phyloP scores from a whole-genome alignment of 2,888 invertebrate species.

The Thera britannica region DNA sequence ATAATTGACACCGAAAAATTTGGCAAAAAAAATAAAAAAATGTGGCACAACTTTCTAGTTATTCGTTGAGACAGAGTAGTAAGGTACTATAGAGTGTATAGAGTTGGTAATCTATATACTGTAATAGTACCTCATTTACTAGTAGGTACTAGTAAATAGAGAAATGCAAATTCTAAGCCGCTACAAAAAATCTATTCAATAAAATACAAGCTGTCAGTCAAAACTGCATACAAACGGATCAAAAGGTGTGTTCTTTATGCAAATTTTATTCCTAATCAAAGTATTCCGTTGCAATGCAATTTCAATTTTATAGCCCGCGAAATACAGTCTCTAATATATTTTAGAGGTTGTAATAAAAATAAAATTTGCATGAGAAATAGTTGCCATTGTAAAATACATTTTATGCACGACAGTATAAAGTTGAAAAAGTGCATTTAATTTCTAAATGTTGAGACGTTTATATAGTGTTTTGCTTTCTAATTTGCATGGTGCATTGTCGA shows the following conservation, averaged over 20 bases:
- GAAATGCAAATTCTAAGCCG: constrained; percentile 33
- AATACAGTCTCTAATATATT: constrained; percentile 45
- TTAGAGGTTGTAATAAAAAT: constrained; percentile 53
- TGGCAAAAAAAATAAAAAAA: too few relatives aligned
- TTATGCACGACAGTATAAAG: constrained; percentile 51
- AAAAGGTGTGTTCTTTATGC: constrained; percentile 82
- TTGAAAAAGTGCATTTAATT: constrained; percentile 40
- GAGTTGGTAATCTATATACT: too few relatives aligned
- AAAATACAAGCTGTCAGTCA: constrained; percentile 72
- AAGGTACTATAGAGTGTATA: too few relatives aligned
- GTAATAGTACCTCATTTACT: too few relatives aligned
- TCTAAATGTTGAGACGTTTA: constrained; percentile 47
- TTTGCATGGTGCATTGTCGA: constrained; percentile 83
- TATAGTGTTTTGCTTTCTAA: constrained; percentile 60
- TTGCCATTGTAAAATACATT: constrained; percentile 55
- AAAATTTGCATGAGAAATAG: constrained; percentile 49
- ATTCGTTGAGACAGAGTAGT: too few relatives aligned
- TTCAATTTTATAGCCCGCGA: constrained; percentile 38
- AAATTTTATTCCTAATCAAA: constrained; percentile 66
- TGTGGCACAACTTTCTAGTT: too few relatives aligned
- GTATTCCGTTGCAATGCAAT: constrained; percentile 35
- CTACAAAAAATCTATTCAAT: constrained; percentile 52
- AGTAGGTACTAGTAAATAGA: constrained; percentile 10
- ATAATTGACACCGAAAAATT: too few relatives aligned
- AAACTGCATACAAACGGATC: constrained; percentile 77